Evolutionary conservation across 1,140 invertebrate genomes (phyloP), one percentile per base, ranked within the genome.

Genomic region (Chionoecetes opilio): DNA sequence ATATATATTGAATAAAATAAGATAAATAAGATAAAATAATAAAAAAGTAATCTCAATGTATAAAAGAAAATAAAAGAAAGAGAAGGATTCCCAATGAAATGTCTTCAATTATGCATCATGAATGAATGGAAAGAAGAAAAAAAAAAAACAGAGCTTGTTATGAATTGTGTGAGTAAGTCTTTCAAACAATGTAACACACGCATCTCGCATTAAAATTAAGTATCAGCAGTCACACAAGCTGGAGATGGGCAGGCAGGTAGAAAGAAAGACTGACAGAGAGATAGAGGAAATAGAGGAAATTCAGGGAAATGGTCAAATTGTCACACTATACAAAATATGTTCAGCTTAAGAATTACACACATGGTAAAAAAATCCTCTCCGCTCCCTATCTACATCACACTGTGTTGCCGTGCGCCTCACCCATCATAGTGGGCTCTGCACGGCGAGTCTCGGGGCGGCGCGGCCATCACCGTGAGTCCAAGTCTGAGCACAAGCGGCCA

Each of bases 381-480:
- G 63, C 63, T 75, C 63, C 26, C 63, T 75, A 75, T 21, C 63
- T 75, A 75, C 63, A 75, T 75, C 63, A 75, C 63, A 75, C 63
- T 75, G 63, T 75, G n/a, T 75, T 75, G 63, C 63, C 63, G n/a
- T 75, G 26, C n/a, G 63, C 63, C 63, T 75, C 63, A 21, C 21
- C 26, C 2, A 21, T n/a, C 63, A 75, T n/a, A 11, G 63, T 21
- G 63, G 53, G 63, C 63, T 8, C n/a, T 46, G 6, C 21, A 75
- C 63, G 63, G 63, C 63, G 63, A 75, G 63, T 75, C 63, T 21
- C n/a, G 63, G 63, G 21, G 63, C 21, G n/a, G 63, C n/a, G 63
- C n/a, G 63, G 63, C 63, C 63, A 75, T 21, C 63, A 6, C 63
- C n/a, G 63, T 75, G n/a, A n/a, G 63, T n/a, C n/a, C 1, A 26